phyloP scores from a whole-genome alignment of 1,140 invertebrate species.

The Mizuhopecten yessoensis region DNA sequence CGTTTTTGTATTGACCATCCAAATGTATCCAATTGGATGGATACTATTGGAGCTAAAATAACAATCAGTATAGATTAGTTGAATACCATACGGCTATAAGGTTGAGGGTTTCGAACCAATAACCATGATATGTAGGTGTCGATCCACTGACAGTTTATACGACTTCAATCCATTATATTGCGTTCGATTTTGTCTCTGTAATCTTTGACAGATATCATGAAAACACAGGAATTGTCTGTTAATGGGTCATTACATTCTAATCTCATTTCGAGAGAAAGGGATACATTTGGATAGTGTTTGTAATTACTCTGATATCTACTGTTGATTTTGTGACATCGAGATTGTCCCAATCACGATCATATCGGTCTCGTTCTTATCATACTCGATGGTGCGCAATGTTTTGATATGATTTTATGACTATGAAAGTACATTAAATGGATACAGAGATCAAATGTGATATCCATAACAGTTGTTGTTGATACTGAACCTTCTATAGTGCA shows the following conservation, averaged over 20 bases:
- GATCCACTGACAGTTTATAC: neutral
- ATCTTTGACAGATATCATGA: neutral
- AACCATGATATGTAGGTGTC: neutral
- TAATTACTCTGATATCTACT: conserved; percentile 34
- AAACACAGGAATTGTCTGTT: neutral
- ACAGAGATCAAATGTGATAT: neutral
- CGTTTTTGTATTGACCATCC: neutral
- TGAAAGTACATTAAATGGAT: conserved; percentile 30
- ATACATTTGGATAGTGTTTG: neutral
- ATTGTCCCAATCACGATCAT: neutral
- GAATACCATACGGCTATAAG: neutral
- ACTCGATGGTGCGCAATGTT: conserved; percentile 22
- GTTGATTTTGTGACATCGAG: conserved; percentile 15
- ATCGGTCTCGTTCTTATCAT: neutral
- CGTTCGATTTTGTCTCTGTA: neutral
- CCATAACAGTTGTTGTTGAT: neutral
- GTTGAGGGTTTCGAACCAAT: neutral
- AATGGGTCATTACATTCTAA: conserved; percentile 39
- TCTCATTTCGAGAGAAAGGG: neutral
- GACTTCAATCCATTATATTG: neutral
- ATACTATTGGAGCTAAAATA: neutral
- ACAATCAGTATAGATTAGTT: neutral
- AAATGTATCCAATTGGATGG: neutral
- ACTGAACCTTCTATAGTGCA: neutral
- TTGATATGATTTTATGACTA: conserved; percentile 16